Percentiles rank a stretch among this genome's conserved stretches.
Evolutionary conservation across 2,888 invertebrate species (phyloP).

Genomic region (Apantesis nais): DNA sequence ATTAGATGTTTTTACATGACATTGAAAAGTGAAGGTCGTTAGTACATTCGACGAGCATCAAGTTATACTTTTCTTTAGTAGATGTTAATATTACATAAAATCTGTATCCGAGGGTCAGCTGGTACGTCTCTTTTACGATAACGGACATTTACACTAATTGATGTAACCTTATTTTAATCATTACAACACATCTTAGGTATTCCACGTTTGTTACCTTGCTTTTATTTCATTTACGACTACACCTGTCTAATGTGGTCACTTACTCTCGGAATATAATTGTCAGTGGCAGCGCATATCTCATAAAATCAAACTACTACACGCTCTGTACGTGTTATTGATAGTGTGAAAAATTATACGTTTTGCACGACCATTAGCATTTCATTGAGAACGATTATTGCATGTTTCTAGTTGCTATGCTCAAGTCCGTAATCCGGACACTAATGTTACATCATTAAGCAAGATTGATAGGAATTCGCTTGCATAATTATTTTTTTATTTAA

Average conservation of each 20-base stretch:
- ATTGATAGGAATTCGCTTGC: constrained; percentile 9
- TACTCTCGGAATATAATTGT: constrained; percentile 29
- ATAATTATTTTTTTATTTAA: constrained; percentile 3
- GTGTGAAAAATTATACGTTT: constrained; percentile 48
- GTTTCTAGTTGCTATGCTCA: constrained; percentile 19
- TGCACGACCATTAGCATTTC: constrained; percentile 18
- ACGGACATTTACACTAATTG: background rate
- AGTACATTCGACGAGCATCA: background rate
- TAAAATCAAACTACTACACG: constrained; percentile 35
- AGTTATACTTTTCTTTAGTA: too few relatives aligned
- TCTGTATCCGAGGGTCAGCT: background rate
- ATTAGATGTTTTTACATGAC: background rate
- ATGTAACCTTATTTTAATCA: background rate
- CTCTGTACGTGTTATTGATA: constrained; percentile 26
- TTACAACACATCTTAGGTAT: constrained; percentile 4
- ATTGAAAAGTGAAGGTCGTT: background rate
- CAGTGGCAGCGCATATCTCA: constrained; percentile 23
- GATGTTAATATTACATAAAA: background rate
- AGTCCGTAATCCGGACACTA: constrained; percentile 14
- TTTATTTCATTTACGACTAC: constrained; percentile 13
- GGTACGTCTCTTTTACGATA: background rate
- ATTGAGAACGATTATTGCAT: constrained; percentile 32
- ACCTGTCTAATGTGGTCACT: constrained; percentile 13
- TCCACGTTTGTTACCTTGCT: constrained; percentile 12
- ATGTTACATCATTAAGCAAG: constrained; percentile 15